Conservation (phyloP, 2,888 invertebrate genomes). For the Drosophila paucipuncta region DNA sequence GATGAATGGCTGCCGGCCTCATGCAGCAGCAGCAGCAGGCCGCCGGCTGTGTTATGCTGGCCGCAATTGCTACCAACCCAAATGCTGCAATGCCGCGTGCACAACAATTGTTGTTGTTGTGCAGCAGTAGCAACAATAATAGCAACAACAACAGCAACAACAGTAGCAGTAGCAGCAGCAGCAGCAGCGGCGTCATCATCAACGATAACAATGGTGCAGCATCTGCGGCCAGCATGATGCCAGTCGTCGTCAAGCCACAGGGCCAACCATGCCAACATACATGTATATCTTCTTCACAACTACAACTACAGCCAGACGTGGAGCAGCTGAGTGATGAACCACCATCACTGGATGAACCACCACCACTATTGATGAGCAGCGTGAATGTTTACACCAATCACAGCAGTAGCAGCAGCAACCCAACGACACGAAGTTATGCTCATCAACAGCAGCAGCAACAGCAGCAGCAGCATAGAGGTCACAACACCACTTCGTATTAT, state of each 20-base stretch:
- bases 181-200: slow-evolving; percentile 42
- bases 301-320: slow-evolving; percentile 63
- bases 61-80: slow-evolving; percentile 69
- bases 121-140: slow-evolving; percentile 46
- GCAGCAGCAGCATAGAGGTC: slow-evolving; percentile 42
- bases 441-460: slow-evolving; percentile 40
- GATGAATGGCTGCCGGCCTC: slow-evolving; percentile 84
- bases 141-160: slow-evolving; percentile 46
- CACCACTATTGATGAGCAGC: slow-evolving; percentile 30
- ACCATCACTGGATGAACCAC: not conserved
- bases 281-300: slow-evolving; percentile 78
- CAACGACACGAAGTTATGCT: slow-evolving; percentile 16
- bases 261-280: slow-evolving; percentile 65
- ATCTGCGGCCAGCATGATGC: slow-evolving; percentile 76
- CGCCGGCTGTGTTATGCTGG: slow-evolving; percentile 74
- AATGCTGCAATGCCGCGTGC: slow-evolving; percentile 45
- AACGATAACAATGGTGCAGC: slow-evolving; percentile 38
- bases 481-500: slow-evolving; percentile 65
- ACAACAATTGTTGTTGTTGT: slow-evolving; percentile 35
- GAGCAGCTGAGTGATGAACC: slow-evolving; percentile 41
- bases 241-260: slow-evolving; percentile 53
- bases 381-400: slow-evolving; percentile 26
- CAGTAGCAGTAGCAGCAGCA: slow-evolving; percentile 64
- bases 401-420: slow-evolving; percentile 23
- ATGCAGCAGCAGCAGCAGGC: slow-evolving; percentile 76